Percentiles rank a stretch among this genome's conserved stretches.
Evolutionary conservation across 2,113 vertebrate species (phyloP).

Genomic region (Archocentrus centrarchus): DNA sequence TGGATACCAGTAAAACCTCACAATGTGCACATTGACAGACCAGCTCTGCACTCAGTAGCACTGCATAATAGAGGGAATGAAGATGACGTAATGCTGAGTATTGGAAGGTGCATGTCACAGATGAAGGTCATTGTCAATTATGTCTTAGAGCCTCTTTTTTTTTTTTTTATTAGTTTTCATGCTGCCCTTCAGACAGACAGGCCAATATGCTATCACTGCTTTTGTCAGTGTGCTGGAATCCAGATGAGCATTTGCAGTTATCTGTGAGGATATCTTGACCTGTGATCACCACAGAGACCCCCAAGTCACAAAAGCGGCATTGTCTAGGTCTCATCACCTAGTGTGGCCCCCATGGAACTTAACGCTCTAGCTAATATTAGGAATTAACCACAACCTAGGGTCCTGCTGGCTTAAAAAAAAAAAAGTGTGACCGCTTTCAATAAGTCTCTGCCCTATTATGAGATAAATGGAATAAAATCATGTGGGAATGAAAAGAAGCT

Average conservation of each 20-base stretch:
- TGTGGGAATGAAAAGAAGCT: not conserved
- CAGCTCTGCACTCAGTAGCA: slow-evolving; percentile 32
- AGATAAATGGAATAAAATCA: not conserved
- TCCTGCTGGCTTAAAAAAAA: not conserved
- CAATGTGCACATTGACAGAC: not conserved
- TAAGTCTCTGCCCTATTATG: not conserved
- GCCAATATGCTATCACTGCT: not conserved
- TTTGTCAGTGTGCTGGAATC: slow-evolving; percentile 55
- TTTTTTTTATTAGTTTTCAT: slow-evolving; percentile 38
- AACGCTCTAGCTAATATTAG: slow-evolving; percentile 33
- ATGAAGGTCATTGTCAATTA: slow-evolving; percentile 26
- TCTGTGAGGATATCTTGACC: slow-evolving; percentile 41
- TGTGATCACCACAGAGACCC: slow-evolving; percentile 38
- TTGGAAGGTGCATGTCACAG: slow-evolving; percentile 2
- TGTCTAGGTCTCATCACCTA: slow-evolving; percentile 48
- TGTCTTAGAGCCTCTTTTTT: not conserved
- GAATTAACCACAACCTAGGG: slow-evolving; percentile 20
- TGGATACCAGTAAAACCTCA: slow-evolving; percentile 33
- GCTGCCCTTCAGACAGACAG: slow-evolving; percentile 7
- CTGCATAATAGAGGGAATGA: not conserved
- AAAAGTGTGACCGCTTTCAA: not conserved
- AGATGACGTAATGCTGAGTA: slow-evolving; percentile 32
- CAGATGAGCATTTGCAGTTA: slow-evolving; percentile 29
- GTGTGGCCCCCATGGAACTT: slow-evolving; percentile 28
- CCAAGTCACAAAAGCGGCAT: slow-evolving; percentile 50